Conservation (phyloP, 1,140 invertebrate genomes). For the Meteorus sp. region DNA sequence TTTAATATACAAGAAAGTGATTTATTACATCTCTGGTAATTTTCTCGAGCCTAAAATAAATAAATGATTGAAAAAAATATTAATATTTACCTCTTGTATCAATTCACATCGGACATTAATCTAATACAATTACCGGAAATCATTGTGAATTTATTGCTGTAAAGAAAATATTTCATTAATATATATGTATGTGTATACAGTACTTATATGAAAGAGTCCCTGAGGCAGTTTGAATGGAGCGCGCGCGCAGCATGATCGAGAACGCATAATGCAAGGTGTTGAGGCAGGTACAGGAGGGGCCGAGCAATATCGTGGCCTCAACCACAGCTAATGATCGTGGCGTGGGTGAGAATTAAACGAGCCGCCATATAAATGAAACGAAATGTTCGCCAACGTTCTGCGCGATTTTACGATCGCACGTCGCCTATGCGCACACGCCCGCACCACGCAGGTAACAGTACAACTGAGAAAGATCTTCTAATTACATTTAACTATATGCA, state of each 20-base stretch:
- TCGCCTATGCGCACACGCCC: neutral
- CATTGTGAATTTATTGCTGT: constrained; percentile 48
- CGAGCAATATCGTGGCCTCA: constrained; percentile 24
- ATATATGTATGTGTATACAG: neutral
- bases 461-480: neutral
- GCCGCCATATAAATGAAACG: constrained; percentile 13
- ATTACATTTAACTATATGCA: no score
- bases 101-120: constrained; percentile 45
- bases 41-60: no score
- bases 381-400: constrained; percentile 16
- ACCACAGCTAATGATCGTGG: constrained; percentile 48
- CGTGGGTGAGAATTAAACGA: constrained; percentile 51
- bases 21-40: no score
- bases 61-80: no score
- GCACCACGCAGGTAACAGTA: no score
- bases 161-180: constrained; percentile 22
- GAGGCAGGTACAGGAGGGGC: constrained; percentile 39
- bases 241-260: constrained; percentile 52
- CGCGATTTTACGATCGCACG: constrained; percentile 16
- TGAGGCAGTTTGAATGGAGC: constrained; percentile 2
- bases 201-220: neutral
- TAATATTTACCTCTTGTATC: neutral
- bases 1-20: no score
- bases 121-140: constrained; percentile 54
- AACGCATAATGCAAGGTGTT: constrained; percentile 53